Percentiles rank a stretch among this genome's conserved stretches.
Evolutionary conservation across 53 echinoderm and acorn worm genomes (phyloP).

Genomic region (Crossaster papposus): DNA sequence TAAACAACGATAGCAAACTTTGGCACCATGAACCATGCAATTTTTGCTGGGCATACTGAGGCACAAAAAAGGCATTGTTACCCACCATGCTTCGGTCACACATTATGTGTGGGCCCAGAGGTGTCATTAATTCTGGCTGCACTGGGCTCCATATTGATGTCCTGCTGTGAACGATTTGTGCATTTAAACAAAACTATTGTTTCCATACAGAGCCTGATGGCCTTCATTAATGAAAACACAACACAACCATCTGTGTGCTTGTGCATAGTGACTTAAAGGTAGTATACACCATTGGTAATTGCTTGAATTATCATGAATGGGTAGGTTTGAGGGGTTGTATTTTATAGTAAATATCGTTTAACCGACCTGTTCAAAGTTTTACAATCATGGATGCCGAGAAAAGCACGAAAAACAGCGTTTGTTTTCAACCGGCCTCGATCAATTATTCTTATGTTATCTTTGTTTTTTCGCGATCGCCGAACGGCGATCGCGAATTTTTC

Average conservation of each 20-base stretch:
- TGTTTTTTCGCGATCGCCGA: too few species aligned
- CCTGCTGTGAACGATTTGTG: slow-evolving; percentile 7
- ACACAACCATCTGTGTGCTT: not conserved
- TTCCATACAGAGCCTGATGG: slow-evolving; percentile 14
- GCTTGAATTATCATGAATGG: too few species aligned
- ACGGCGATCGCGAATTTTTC: too few species aligned
- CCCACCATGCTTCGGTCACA: not conserved
- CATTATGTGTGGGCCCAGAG: not conserved
- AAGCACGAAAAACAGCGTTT: too few species aligned
- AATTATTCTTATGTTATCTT: too few species aligned
- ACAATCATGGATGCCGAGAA: too few species aligned
- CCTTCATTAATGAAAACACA: not conserved
- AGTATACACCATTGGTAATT: too few species aligned
- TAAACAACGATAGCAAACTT: not conserved
- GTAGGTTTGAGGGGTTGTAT: too few species aligned
- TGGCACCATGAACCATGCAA: not conserved
- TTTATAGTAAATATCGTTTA: too few species aligned
- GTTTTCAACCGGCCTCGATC: too few species aligned
- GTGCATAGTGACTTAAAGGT: not conserved
- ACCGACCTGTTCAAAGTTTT: too few species aligned
- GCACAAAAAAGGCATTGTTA: not conserved
- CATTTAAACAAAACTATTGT: slow-evolving; percentile 14
- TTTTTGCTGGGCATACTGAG: not conserved
- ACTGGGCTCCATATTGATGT: not conserved
- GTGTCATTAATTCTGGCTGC: not conserved